A percentile compares a stretch with the other conserved stretches of the same genome.
Conservation (phyloP, 2,113 vertebrate genomes). For the Trogon melanurus region DNA sequence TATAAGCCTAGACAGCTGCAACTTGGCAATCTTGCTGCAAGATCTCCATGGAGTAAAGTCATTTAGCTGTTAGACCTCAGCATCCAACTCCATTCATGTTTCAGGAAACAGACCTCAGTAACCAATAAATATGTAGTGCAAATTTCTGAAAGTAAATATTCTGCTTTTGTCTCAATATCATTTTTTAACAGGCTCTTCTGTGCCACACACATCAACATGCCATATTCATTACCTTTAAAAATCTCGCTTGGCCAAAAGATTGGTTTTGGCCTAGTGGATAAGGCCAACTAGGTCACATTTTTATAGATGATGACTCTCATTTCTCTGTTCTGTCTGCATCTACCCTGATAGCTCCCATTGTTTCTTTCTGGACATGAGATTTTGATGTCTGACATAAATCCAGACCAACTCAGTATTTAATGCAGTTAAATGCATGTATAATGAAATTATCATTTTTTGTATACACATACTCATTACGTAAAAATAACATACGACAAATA, state of each 20-base stretch:
- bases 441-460: background rate
- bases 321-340: background rate
- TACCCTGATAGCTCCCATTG: background rate
- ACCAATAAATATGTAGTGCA: background rate
- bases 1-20: background rate
- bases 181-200: background rate
- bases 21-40: background rate
- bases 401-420: background rate
- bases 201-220: background rate
- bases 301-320: background rate
- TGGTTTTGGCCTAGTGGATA: background rate
- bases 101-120: background rate
- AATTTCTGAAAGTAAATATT: slow-evolving; percentile 2
- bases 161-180: background rate
- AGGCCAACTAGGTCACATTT: background rate
- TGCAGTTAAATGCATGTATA: background rate
- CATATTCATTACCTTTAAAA: background rate
- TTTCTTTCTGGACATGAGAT: background rate
- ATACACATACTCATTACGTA: background rate
- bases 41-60: background rate
- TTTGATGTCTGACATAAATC: background rate
- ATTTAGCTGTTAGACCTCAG: background rate
- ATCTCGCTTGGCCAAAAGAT: background rate
- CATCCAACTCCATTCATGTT: background rate
- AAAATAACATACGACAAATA: background rate